Conservation (phyloP, 2,797 vertebrate genomes). For the Phrynocephalus vlangalii region DNA sequence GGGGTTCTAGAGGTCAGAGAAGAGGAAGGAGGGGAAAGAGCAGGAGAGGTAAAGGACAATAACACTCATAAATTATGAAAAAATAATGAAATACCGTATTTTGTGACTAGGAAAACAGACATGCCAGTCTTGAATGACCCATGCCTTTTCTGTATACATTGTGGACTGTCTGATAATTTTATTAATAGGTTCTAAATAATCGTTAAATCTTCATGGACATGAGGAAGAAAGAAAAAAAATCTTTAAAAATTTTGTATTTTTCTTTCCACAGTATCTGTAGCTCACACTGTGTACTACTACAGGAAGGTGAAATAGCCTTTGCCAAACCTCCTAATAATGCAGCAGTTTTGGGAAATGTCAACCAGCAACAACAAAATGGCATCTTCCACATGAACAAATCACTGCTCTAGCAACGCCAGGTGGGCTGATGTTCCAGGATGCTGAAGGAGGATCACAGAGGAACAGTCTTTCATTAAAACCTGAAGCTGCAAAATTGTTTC, state of each 20-base stretch:
- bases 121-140: not conserved
- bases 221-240: not conserved
- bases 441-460: constrained; percentile 19
- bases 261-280: constrained; percentile 26
- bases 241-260: not conserved
- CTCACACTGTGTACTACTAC: constrained; percentile 39
- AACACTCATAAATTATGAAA: not conserved
- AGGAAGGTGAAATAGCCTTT: constrained; percentile 9
- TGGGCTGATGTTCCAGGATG: constrained; percentile 13
- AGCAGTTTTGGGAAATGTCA: constrained; percentile 15
- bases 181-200: not conserved
- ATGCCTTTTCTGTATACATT: not conserved
- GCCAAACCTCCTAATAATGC: not conserved
- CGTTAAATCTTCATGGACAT: not conserved
- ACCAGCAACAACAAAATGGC: not conserved
- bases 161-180: not conserved
- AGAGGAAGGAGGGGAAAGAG: not conserved
- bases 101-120: not conserved
- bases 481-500: constrained; percentile 17
- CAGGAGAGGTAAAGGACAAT: not conserved
- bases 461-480: constrained; percentile 26
- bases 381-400: constrained; percentile 20
- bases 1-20: not conserved
- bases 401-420: not conserved
- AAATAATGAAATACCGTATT: not conserved